Evolutionary conservation across 1,140 invertebrate species (phyloP).

Genomic region (Pristionchus pacificus): DNA sequence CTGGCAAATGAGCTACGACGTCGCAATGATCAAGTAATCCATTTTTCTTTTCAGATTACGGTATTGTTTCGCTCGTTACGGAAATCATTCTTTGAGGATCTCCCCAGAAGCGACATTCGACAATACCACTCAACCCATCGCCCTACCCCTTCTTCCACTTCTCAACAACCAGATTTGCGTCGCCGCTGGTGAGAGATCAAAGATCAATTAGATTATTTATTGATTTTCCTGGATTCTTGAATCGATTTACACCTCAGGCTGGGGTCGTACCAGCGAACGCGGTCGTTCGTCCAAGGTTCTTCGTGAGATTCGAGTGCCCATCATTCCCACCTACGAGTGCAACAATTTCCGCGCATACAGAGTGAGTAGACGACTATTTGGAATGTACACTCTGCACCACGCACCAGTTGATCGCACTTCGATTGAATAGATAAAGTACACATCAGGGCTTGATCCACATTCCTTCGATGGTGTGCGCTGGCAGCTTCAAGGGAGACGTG

Average conservation of each 20-base stretch:
- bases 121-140: slow-evolving; percentile 6
- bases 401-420: too few species aligned
- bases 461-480: slow-evolving; percentile 29
- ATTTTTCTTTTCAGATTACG: too few species aligned
- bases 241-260: slow-evolving; percentile 9
- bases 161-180: slow-evolving; percentile 15
- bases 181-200: slow-evolving; percentile 18
- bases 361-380: too few species aligned
- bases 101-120: slow-evolving; percentile 10
- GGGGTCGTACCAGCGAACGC: slow-evolving; percentile 14
- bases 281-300: not conserved
- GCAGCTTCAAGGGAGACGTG: slow-evolving; percentile 20
- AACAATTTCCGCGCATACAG: slow-evolving; percentile 5
- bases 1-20: slow-evolving; percentile 13
- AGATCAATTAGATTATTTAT: too few species aligned
- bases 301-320: slow-evolving; percentile 22
- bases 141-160: slow-evolving; percentile 16
- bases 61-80: not conserved
- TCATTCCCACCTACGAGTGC: slow-evolving; percentile 15
- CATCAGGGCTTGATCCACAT: slow-evolving; percentile 18
- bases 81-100: slow-evolving; percentile 11
- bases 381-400: too few species aligned
- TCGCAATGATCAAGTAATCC: slow-evolving; percentile 20
- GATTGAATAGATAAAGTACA: too few species aligned
- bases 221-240: too few species aligned